Conservation (phyloP, 2,797 vertebrate species). For the Nannoperca australis region DNA sequence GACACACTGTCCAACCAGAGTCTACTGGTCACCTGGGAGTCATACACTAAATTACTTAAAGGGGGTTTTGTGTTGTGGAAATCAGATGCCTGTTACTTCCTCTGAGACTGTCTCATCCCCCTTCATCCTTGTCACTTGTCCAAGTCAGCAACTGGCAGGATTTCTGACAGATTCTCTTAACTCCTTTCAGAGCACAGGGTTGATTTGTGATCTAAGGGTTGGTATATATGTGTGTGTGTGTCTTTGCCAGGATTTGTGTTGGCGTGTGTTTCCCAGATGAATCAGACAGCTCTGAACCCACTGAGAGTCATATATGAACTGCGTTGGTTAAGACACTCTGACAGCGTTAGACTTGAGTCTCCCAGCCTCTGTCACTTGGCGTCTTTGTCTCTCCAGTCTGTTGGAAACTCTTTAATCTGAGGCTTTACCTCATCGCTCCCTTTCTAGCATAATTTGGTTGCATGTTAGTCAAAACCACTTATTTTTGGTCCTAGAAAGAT, state of each 20-base stretch:
- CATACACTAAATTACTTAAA: slow-evolving; percentile 21
- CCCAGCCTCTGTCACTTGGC: slow-evolving; percentile 58
- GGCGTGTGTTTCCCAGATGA: slow-evolving; percentile 32
- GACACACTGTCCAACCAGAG: background rate
- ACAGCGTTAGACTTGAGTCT: slow-evolving; percentile 45
- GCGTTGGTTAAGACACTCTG: slow-evolving; percentile 39
- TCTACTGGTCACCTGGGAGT: slow-evolving; percentile 46
- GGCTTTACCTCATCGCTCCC: slow-evolving; percentile 37
- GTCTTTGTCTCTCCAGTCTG: slow-evolving; percentile 68
- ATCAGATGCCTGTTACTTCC: slow-evolving; percentile 30
- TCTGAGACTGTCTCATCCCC: slow-evolving; percentile 24
- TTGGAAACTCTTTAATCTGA: slow-evolving; percentile 66
- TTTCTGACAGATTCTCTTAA: slow-evolving; percentile 36
- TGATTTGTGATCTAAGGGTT: slow-evolving; percentile 19
- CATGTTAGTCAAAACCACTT: slow-evolving; percentile 57
- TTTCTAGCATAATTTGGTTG: slow-evolving; percentile 52
- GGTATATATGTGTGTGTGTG: slow-evolving; percentile 3
- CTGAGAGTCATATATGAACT: slow-evolving; percentile 42
- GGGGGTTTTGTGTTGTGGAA: slow-evolving; percentile 28
- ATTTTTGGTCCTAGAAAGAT: slow-evolving; percentile 36
- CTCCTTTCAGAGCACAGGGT: slow-evolving; percentile 25
- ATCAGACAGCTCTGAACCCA: slow-evolving; percentile 43
- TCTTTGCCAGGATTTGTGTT: slow-evolving; percentile 6
- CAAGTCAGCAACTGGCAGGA: slow-evolving; percentile 34
- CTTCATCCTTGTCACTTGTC: slow-evolving; percentile 36